A percentile compares a stretch with the other conserved stretches of the same genome.
Conservation (phyloP, 1,140 invertebrate genomes). For the Nasonia giraulti region DNA sequence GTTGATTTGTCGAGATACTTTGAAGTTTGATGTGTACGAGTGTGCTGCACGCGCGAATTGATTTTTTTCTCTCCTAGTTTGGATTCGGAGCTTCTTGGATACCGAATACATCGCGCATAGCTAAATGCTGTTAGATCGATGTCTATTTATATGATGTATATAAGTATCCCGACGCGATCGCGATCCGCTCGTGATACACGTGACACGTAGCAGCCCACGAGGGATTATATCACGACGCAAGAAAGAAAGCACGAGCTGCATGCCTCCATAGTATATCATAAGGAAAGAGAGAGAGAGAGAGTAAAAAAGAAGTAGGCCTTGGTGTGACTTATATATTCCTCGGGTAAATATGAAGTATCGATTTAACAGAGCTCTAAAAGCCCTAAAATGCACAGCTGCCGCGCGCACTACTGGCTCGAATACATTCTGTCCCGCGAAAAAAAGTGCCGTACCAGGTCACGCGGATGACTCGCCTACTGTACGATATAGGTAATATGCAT, state of each 20-base stretch:
- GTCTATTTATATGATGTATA: too few species aligned
- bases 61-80: too few species aligned
- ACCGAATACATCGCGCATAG: too few species aligned
- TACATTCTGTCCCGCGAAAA: slow-evolving; percentile 11
- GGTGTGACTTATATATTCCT: slow-evolving; percentile 30
- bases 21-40: too few species aligned
- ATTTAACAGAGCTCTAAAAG: slow-evolving; percentile 46
- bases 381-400: slow-evolving; percentile 16
- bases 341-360: slow-evolving; percentile 47
- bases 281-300: neutral
- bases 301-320: slow-evolving; percentile 43
- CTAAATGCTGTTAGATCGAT: neutral
- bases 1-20: too few species aligned
- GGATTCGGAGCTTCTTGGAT: too few species aligned
- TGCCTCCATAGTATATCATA: too few species aligned
- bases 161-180: neutral
- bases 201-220: neutral
- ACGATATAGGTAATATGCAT: neutral
- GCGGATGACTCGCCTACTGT: neutral
- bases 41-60: too few species aligned
- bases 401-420: too few species aligned
- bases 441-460: slow-evolving; percentile 20
- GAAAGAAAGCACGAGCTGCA: neutral
- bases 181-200: neutral
- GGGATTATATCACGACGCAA: neutral